These are phyloP conservation scores for Loriculus beryllinus DNA, from an alignment of 2,797 vertebrate genomes.

Conservation along the genomic window DNA sequence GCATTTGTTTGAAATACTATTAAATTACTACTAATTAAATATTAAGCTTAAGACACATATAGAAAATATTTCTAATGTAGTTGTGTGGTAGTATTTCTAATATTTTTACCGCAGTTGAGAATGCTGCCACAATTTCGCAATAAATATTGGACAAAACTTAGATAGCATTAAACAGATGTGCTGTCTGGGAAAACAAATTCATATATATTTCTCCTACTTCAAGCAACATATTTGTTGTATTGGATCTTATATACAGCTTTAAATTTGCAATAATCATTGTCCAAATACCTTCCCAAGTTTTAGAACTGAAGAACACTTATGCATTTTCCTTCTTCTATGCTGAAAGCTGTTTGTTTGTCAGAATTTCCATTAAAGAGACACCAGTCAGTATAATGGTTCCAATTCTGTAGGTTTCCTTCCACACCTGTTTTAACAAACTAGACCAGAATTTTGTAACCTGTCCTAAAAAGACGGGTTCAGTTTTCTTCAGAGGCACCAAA, in stretches of 20 bases:
- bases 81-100: background rate
- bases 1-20: background rate
- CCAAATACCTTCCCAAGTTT: background rate
- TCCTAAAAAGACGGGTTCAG: background rate
- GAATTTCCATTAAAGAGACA: background rate
- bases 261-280: background rate
- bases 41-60: background rate
- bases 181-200: background rate
- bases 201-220: background rate
- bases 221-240: background rate
- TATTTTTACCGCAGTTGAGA: background rate
- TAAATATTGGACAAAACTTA: background rate
- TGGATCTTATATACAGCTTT: background rate
- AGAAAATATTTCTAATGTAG: background rate
- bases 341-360: background rate
- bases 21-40: background rate
- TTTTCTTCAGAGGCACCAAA: background rate
- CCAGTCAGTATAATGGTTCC: background rate
- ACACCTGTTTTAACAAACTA: background rate
- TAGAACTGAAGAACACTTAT: background rate
- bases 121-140: background rate
- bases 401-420: background rate
- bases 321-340: background rate
- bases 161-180: background rate
- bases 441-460: background rate